A percentile compares a stretch with the other conserved stretches of the same genome.
These are phyloP conservation scores for Apocheima hispidaria DNA, from an alignment of 2,888 invertebrate species.

Conservation along the genomic window DNA sequence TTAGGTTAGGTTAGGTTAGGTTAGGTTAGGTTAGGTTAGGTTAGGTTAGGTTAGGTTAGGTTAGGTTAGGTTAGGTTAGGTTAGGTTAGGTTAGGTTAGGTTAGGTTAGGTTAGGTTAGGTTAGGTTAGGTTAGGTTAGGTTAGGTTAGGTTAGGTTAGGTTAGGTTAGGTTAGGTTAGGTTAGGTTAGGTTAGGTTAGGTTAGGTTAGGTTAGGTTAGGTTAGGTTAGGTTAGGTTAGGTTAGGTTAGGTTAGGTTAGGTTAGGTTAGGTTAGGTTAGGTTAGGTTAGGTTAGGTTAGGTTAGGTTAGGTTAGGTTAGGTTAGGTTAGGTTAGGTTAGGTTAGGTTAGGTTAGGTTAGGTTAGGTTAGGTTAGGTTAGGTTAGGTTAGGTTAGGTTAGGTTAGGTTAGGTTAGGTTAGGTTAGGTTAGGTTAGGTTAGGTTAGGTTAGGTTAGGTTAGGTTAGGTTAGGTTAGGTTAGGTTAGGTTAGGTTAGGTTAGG, in stretches of 20 bases:
- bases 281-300: slow-evolving; percentile 1
- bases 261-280: slow-evolving; percentile 20
- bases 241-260: slow-evolving; percentile 36
- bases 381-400: slow-evolving; percentile 33
- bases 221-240: slow-evolving; percentile 44
- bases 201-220: slow-evolving; percentile 37
- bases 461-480: slow-evolving; percentile 41
- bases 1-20: slow-evolving; percentile 18
- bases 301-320: too few relatives aligned
- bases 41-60: slow-evolving; percentile 27
- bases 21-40: slow-evolving; percentile 28
- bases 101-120: slow-evolving; percentile 38
- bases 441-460: slow-evolving; percentile 39
- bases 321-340: too few relatives aligned
- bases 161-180: slow-evolving; percentile 43
- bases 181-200: slow-evolving; percentile 44
- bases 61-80: slow-evolving; percentile 41
- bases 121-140: slow-evolving; percentile 37
- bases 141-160: slow-evolving; percentile 37
- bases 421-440: slow-evolving; percentile 39
- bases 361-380: slow-evolving; percentile 34
- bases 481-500: slow-evolving; percentile 46
- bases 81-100: slow-evolving; percentile 41
- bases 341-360: slow-evolving; percentile 26
- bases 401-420: slow-evolving; percentile 36